phyloP scores from a whole-genome alignment of 2,797 vertebrate species.

The Pyrocephalus nanus region DNA sequence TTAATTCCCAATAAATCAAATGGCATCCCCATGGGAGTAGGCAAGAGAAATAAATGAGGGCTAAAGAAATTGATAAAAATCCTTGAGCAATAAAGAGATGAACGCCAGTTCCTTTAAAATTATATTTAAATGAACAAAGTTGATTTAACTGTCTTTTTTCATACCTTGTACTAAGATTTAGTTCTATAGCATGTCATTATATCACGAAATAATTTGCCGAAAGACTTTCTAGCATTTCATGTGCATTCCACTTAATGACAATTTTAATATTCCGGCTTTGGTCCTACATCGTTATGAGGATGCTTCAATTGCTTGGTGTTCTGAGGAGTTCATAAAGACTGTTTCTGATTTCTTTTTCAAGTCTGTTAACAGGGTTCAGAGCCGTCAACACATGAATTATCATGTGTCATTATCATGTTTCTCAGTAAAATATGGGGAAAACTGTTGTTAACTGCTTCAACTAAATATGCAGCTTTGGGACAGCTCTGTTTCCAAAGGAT shows the following conservation, averaged over 20 bases:
- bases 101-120: conserved; percentile 77
- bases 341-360: conserved; percentile 64
- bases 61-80: conserved; percentile 78
- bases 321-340: conserved; percentile 58
- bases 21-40: conserved; percentile 66
- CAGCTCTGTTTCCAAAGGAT: not conserved
- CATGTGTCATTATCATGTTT: not conserved
- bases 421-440: not conserved
- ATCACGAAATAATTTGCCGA: conserved; percentile 74
- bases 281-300: conserved; percentile 54
- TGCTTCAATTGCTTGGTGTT: conserved; percentile 55
- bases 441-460: not conserved
- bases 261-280: conserved; percentile 72
- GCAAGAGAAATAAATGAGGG: conserved; percentile 76
- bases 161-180: conserved; percentile 75
- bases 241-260: conserved; percentile 64
- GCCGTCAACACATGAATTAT: not conserved
- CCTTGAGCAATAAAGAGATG: conserved; percentile 75
- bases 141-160: conserved; percentile 78
- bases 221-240: conserved; percentile 67
- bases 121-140: conserved; percentile 80
- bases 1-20: conserved; percentile 81
- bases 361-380: conserved; percentile 32
- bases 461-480: not conserved
- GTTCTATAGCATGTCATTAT: conserved; percentile 70